These are phyloP conservation scores for Brachylomia viminalis DNA, from an alignment of 2,888 invertebrate species.

Conservation along the genomic window DNA sequence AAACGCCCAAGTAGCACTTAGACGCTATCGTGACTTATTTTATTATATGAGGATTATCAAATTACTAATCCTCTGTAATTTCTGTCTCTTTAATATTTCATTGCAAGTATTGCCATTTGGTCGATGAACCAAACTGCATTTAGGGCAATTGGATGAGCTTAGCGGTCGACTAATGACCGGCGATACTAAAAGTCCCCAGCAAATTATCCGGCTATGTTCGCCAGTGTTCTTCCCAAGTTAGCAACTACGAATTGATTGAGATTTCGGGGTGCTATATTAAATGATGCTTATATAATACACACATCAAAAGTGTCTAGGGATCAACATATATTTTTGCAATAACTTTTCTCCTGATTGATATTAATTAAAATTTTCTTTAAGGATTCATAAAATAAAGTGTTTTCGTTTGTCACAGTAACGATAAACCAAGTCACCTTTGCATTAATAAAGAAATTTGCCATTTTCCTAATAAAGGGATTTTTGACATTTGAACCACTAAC, in stretches of 20 bases:
- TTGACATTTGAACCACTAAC: no score
- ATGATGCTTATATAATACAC: no score
- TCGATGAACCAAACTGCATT: background rate
- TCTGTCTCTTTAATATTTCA: background rate
- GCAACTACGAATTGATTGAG: background rate
- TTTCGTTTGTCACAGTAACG: no score
- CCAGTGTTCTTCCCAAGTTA: background rate
- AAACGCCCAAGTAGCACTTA: background rate
- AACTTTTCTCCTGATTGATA: no score
- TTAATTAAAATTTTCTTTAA: no score
- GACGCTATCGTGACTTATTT: slow-evolving; percentile 5
- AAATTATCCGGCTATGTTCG: background rate
- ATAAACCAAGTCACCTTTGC: no score
- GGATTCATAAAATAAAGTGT: no score
- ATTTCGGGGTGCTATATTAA: background rate
- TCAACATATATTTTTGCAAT: no score
- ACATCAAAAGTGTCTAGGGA: no score
- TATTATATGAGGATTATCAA: background rate
- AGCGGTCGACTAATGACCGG: background rate
- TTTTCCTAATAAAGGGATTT: no score
- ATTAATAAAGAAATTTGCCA: no score
- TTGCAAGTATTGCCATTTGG: background rate
- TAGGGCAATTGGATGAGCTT: background rate
- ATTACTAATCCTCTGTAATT: background rate
- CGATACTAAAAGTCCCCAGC: background rate